Evolutionary conservation across 2,888 invertebrate species (phyloP).

Genomic region (Gastrophysa polygoni): DNA sequence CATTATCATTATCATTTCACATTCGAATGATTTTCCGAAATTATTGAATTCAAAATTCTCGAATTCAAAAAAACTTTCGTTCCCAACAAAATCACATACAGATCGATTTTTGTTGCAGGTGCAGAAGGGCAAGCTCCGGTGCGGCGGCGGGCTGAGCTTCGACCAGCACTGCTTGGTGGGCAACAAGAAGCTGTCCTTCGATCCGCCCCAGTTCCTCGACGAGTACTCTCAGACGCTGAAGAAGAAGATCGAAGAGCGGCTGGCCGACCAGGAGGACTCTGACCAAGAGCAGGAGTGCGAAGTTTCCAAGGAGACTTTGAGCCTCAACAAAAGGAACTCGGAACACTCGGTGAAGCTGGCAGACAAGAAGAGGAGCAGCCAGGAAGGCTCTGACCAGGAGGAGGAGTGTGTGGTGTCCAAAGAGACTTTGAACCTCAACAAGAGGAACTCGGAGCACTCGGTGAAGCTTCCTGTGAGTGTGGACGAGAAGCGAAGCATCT

Average conservation of each 20-base stretch:
- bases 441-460: conserved; percentile 55
- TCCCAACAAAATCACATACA: too few species aligned
- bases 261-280: conserved; percentile 35
- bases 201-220: conserved; percentile 55
- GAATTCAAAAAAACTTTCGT: too few species aligned
- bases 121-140: conserved; percentile 59
- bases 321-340: conserved; percentile 54
- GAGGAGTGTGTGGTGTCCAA: conserved; percentile 52
- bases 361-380: conserved; percentile 53
- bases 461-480: conserved; percentile 51
- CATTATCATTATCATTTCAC: too few species aligned
- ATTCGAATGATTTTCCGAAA: too few species aligned
- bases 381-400: conserved; percentile 48
- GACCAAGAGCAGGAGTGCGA: conserved; percentile 43
- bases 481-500: conserved; percentile 54
- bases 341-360: conserved; percentile 53
- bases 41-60: too few species aligned
- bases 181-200: conserved; percentile 55
- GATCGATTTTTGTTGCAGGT: too few species aligned
- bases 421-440: conserved; percentile 55
- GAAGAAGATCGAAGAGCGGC: conserved; percentile 48
- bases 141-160: conserved; percentile 50
- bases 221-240: conserved; percentile 53
- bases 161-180: conserved; percentile 52
- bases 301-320: conserved; percentile 54